Evolutionary conservation across 2,113 vertebrate genomes (phyloP).

Genomic region (Coregonus clupeaformis): DNA sequence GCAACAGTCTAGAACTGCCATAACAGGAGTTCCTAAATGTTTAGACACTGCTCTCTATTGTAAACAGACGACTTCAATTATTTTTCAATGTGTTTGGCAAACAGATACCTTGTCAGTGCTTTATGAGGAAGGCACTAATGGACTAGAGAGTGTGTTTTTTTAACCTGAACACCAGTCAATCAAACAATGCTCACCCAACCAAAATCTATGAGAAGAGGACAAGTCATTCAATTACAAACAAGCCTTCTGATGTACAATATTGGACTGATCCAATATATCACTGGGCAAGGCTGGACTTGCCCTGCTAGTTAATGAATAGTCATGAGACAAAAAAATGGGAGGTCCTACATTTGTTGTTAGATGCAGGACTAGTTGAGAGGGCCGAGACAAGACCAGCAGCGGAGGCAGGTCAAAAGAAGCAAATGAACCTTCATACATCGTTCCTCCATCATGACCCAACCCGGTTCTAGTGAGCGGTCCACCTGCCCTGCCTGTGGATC

Average conservation of each 20-base stretch:
- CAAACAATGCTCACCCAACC: background rate
- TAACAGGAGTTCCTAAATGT: background rate
- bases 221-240: background rate
- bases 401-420: constrained; percentile 63
- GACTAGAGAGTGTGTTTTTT: background rate
- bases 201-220: background rate
- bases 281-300: constrained; percentile 89
- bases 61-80: background rate
- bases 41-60: background rate
- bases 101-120: background rate
- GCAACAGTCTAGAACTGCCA: no score
- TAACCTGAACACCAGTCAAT: background rate
- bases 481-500: background rate
- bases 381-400: constrained; percentile 67
- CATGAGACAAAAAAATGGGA: constrained; percentile 83
- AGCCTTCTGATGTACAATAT: constrained; percentile 58
- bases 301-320: constrained; percentile 84
- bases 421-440: constrained; percentile 15
- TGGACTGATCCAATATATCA: constrained; percentile 80
- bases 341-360: constrained; percentile 87
- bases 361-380: constrained; percentile 83
- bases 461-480: background rate
- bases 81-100: background rate
- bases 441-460: constrained; percentile 52
- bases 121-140: background rate